Base-by-base conservation (phyloP, 2,888 invertebrate species). In the Lochmaea capreae region DNA sequence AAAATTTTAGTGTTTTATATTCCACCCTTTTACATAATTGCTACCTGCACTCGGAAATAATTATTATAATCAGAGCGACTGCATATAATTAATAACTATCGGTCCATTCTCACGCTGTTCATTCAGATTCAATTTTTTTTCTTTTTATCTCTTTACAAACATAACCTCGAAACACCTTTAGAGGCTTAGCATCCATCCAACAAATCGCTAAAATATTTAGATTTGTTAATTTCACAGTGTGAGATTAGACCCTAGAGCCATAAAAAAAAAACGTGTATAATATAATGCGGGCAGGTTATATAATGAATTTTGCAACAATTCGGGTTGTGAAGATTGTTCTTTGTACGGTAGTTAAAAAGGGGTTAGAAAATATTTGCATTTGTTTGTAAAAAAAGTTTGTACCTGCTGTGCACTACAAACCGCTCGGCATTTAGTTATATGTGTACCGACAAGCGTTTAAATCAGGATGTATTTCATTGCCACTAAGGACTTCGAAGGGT, bases 191-290 rank as follows among this genome's bases (percentile, higher is more conserved):
- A 73, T 77, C 61, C 33, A 75, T 71, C 74, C 22, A 2, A 1
- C 75, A 76, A 77, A 75, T 67, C 77, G 73, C 63, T 75, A 77
- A 82, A 83, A 83, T 83, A 83, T 83, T 83, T 83, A 82, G 82
- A 83, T 82, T 83, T 83, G 81, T 81, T 83, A 83, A 83, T 83
- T 83, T 83, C 83, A 83, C 83, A 82, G 79, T 80, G 76, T 76
- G 81, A 79, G 80, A 79, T 82, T 79, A 77, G 76, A 74, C 74
- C 78, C 70, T 72, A 49, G 39, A 69, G 73, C 63, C 42, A 54
- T 43, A 62, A 49, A 62, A 71, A n/a, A 57, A 54, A 49, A 52
- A 39, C 42, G 49, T 57, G 26, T 43, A 68, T 58, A 77, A 82
- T 82, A 42, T 39, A 62, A 62, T 62, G 62, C 62, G 62, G 62